Evolutionary conservation across 2,797 vertebrate genomes (phyloP), one percentile per base, ranked within the genome.

Genomic region (Toxotes lorentzi): DNA sequence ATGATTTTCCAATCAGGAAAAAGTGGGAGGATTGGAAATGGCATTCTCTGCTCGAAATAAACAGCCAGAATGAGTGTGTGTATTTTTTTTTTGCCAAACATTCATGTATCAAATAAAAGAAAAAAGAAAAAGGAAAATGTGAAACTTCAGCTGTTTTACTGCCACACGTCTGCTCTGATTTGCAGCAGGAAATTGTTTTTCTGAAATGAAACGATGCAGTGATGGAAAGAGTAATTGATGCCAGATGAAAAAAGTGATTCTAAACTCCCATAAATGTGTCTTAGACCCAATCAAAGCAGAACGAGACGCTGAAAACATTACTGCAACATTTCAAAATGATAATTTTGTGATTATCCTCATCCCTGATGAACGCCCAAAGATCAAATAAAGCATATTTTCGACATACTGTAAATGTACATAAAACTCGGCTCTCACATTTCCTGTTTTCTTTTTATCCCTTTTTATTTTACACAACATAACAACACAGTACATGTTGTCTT

Each of bases 391-490:
- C 1, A 23, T 16, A 38, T 38, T 59, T 47, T 35, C 4, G 12
- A 45, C 32, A 56, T n/a, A 5, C 5, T 30, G 27, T 30, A 30
- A 19, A 24, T 30, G 40, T 5, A 41, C 50, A 82, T 40, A 38
- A 82, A 82, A 73, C 56, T 93, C 90, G 92, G 86, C 64, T 73
- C 68, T 86, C 84, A 73, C 67, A 79, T 84, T 91, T 91, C 79
- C 77, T 82, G 86, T 88, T 90, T 94, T 93, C 92, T 86, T 95
- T 93, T 94, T 95, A 96, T 93, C 95, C 95, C 76, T 85, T 92
- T 93, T 93, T 94, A 96, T 97, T 97, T 96, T 95, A 97, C 96
- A 97, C 96, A 97, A 97, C 95, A 95, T 95, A 96, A 96, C 95
- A 97, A 96, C 96, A 97, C 95, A 94, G 93, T 93, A 91, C 93